Conservation (phyloP, 2,888 invertebrate species). For the Aphidius colemani region DNA sequence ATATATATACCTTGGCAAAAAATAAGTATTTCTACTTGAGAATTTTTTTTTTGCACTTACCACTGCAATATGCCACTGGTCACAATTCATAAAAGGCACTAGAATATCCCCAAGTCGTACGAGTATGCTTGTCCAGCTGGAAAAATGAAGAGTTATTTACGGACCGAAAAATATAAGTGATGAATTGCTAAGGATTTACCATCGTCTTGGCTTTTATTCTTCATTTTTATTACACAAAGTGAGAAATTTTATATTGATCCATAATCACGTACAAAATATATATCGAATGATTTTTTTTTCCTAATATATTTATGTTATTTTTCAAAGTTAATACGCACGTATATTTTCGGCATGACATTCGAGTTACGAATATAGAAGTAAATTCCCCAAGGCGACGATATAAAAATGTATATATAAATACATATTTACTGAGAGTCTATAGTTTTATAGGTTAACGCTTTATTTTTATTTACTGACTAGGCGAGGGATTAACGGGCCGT, state of each 20-base stretch:
- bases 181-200: constrained; percentile 48
- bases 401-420: too few species aligned
- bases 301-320: too few species aligned
- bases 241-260: not conserved
- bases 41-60: not conserved
- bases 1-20: not conserved
- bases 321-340: too few species aligned
- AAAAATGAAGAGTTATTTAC: constrained; percentile 43
- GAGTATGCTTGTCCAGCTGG: constrained; percentile 27
- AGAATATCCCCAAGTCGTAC: constrained; percentile 27
- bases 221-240: constrained; percentile 8
- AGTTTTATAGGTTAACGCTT: constrained; percentile 7
- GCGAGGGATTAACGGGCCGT: constrained; percentile 24
- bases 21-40: not conserved
- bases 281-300: too few species aligned
- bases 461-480: constrained; percentile 29
- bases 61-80: constrained; percentile 15
- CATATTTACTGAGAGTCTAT: not conserved
- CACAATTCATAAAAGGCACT: constrained; percentile 24
- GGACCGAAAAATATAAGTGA: constrained; percentile 39
- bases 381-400: too few species aligned
- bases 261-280: not conserved
- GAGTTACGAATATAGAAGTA: too few species aligned
- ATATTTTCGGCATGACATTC: too few species aligned
- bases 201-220: constrained; percentile 27